Evolutionary conservation across 2,888 invertebrate species (phyloP), one percentile per base, ranked within the genome.

Genomic region (Carterocephalus palaemon): DNA sequence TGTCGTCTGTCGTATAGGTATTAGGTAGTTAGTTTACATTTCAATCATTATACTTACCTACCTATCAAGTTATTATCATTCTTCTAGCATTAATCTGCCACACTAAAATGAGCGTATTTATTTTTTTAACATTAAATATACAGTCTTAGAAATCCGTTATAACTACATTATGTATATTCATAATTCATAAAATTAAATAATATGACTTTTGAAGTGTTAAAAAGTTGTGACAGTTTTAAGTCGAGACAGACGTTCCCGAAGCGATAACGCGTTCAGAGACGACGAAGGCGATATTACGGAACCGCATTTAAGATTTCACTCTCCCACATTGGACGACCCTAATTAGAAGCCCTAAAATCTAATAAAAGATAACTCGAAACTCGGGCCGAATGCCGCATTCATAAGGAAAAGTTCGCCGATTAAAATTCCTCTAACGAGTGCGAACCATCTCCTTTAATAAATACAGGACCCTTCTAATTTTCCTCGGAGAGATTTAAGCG

Each of bases 341-440:
- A 83, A 84, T 84, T 83, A 84, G 73, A 62, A 68, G 67, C 73
- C 73, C 68, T 69, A 69, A 78, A 78, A 72, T 70, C 70, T 77
- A 77, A 84, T 84, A 81, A 86, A 84, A 80, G 84, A 82, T 84
- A 85, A 83, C 76, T 80, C 57, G 67, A 70, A 76, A 75, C 67
- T 73, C 72, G 67, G 67, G 65, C 65, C 70, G 62, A 72, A 74
- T 71, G 67, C 76, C 75, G 73, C 78, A 85, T 86, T 85, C 82
- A 84, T 81, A 79, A 79, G 76, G 75, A 74, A 79, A 86, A 85
- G 70, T 86, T 86, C 62, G 48, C 59, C 75, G 67, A 83, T 86
- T 85, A 82, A 85, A 85, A 85, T 85, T 84, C 83, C 84, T 80
- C 70, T 79, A 84, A 84, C 81, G 82, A 80, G 78, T 74, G 73